phyloP scores from a whole-genome alignment of 2,113 vertebrate genomes.

The Poeciliopsis prolifica region DNA sequence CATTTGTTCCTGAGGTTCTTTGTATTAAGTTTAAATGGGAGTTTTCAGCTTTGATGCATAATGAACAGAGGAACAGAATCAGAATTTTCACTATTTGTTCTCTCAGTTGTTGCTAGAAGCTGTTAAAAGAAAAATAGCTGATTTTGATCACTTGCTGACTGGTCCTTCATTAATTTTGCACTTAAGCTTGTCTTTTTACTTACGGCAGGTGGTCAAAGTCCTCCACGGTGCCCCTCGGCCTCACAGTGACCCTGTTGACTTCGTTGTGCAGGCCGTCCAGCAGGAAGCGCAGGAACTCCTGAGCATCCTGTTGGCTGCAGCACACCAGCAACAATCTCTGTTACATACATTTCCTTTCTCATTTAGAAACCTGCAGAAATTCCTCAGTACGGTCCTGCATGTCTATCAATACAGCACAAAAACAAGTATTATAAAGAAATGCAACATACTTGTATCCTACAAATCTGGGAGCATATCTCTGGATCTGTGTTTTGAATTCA shows the following conservation, averaged over 20 bases:
- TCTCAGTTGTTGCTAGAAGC: too few relatives aligned
- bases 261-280: constrained; percentile 95
- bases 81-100: too few relatives aligned
- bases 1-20: too few relatives aligned
- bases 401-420: neutral
- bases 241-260: constrained; percentile 90
- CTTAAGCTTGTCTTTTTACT: constrained; percentile 62
- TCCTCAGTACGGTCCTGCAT: neutral
- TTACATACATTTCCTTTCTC: neutral
- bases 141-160: too few relatives aligned
- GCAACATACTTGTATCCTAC: constrained; percentile 94
- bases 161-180: too few relatives aligned
- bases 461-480: constrained; percentile 96
- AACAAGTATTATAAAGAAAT: too few relatives aligned
- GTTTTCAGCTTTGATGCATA: too few relatives aligned
- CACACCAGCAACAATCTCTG: constrained; percentile 21
- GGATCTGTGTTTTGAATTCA: constrained; percentile 98
- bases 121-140: too few relatives aligned
- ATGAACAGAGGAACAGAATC: too few relatives aligned
- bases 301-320: constrained; percentile 94
- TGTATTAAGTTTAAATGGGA: too few relatives aligned
- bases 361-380: neutral
- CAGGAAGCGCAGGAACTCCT: constrained; percentile 96
- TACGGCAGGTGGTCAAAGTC: constrained; percentile 92
- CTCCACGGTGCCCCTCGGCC: constrained; percentile 83